Percentiles rank a stretch among this genome's conserved stretches.
Conservation (phyloP, 2,888 invertebrate genomes). For the Pseudococcus longispinus region DNA sequence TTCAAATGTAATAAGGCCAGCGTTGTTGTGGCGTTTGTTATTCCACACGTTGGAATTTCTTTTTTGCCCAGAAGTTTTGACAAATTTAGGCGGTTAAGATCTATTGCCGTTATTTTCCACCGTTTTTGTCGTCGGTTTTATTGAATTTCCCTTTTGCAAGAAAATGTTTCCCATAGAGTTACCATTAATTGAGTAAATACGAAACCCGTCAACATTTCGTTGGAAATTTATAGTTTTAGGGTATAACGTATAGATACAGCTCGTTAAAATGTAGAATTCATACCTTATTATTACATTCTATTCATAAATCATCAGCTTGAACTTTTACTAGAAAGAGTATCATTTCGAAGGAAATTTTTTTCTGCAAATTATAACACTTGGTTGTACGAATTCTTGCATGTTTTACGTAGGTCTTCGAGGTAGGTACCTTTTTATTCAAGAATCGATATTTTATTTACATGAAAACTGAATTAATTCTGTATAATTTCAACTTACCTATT, state of each 20-base stretch:
- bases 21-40: neutral
- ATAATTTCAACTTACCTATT: too few relatives aligned
- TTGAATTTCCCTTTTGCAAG: neutral
- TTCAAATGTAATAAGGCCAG: neutral
- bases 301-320: constrained; percentile 6
- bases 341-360: neutral
- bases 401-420: neutral
- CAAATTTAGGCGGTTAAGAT: constrained; percentile 20
- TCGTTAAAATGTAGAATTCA: constrained; percentile 15
- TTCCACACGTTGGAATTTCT: neutral
- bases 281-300: constrained; percentile 7
- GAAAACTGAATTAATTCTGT: too few relatives aligned
- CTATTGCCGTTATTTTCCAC: neutral
- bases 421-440: neutral
- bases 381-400: neutral
- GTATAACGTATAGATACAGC: neutral
- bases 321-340: neutral
- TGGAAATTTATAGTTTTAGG: neutral
- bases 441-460: too few relatives aligned
- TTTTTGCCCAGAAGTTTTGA: neutral
- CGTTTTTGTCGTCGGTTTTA: constrained; percentile 4
- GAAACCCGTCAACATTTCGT: constrained; percentile 16
- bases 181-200: constrained; percentile 40
- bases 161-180: neutral
- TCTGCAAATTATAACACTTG: neutral